Conservation (phyloP, 2,113 vertebrate species). For the Phrynosoma blainvillii region DNA sequence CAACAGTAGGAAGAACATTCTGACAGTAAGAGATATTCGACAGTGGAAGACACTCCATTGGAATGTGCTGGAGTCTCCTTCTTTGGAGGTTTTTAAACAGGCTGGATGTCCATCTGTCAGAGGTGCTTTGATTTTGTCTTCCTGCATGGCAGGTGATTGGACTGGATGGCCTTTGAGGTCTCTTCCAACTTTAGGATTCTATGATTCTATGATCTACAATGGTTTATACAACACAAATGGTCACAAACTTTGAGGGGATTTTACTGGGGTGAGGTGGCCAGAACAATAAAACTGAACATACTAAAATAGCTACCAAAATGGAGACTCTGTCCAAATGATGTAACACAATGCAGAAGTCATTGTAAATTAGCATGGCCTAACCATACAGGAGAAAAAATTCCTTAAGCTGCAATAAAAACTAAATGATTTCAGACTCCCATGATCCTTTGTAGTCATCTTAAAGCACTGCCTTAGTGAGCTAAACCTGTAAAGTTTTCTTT, state of each 20-base stretch:
- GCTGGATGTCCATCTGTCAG: too few relatives aligned
- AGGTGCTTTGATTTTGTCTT: too few relatives aligned
- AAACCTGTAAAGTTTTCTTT: slow-evolving; percentile 95
- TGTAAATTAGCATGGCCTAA: slow-evolving; percentile 85
- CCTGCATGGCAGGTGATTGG: too few relatives aligned
- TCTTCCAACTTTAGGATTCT: not conserved
- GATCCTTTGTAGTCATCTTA: slow-evolving; percentile 89
- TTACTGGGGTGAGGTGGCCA: slow-evolving; percentile 28
- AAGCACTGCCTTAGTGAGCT: slow-evolving; percentile 89
- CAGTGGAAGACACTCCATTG: too few relatives aligned
- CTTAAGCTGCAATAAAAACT: slow-evolving; percentile 87
- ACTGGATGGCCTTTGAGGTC: not conserved
- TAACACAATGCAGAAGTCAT: slow-evolving; percentile 76
- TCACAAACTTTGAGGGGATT: slow-evolving; percentile 55
- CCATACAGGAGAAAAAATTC: slow-evolving; percentile 77
- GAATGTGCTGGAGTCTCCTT: too few relatives aligned
- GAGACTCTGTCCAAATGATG: slow-evolving; percentile 72
- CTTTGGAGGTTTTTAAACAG: too few relatives aligned
- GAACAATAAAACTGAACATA: slow-evolving; percentile 57
- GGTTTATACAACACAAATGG: slow-evolving; percentile 41
- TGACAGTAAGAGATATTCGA: too few relatives aligned
- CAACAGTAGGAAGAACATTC: too few relatives aligned
- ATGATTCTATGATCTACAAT: slow-evolving; percentile 54
- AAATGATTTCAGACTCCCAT: slow-evolving; percentile 93
- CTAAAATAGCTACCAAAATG: slow-evolving; percentile 61